Evolutionary conservation across 2,888 invertebrate species (phyloP), one percentile per base, ranked within the genome.

Genomic region (Phasia obesa): DNA sequence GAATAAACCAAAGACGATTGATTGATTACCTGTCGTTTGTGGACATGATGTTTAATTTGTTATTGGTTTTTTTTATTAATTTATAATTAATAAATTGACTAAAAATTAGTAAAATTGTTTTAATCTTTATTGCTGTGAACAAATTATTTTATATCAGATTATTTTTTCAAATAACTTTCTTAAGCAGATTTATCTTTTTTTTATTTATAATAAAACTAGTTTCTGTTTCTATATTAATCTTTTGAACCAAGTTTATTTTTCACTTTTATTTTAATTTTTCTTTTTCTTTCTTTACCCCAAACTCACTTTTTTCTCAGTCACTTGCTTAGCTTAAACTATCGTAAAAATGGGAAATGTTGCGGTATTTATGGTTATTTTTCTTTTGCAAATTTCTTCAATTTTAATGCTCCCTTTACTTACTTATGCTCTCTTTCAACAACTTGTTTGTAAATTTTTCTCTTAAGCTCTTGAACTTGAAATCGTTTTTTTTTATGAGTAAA

Each of bases 281-380:
- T 11, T 35, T 1, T 11, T 35, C 11, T n/a, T 11, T 35, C 1
- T 35, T 17, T 42, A 2, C 4, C 11, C n/a, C 27, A 57, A 57
- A 6, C 64, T 19, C 4, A 67, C 38, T 42, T 42, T 42, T 62
- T 31, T 19, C n/a, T 49, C 44, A 55, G 55, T 15, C 70, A 79
- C 75, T 84, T 75, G 79, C 71, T 81, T 73, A 84, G 76, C 74
- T 76, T 74, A 69, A 65, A 86, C 87, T 87, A 84, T 82, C 79
- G 80, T 80, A 85, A 85, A 85, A 73, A 27, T 69, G 53, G 42
- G 71, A 76, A 82, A 64, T 57, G 64, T 76, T 51, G 59, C 49
- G 69, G 82, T 87, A 86, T 87, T 86, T 86, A 87, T 87, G 60
- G 82, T 78, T 74, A 42, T 31, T 70, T 65, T 55, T 38, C 42